Evolutionary conservation across 2,113 vertebrate genomes (phyloP), one percentile per base, ranked within the genome.

Genomic region (Gymnarchus niloticus): DNA sequence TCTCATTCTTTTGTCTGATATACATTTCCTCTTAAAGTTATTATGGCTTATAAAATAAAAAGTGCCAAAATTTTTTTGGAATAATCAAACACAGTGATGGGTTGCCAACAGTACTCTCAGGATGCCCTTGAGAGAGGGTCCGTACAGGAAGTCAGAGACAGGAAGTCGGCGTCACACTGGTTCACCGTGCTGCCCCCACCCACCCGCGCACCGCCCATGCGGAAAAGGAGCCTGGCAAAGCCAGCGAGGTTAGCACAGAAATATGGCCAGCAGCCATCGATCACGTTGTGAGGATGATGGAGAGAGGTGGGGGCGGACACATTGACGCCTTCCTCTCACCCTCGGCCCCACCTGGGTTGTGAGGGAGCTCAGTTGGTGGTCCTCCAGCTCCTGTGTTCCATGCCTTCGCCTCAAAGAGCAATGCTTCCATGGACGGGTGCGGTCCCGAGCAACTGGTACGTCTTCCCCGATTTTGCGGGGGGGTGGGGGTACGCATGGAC

Each of bases 1-100:
- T 77, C 49, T 9, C 6, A 33, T 73, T 84, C n/a, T 14, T 17
- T 61, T n/a, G 6, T 81, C 12, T 81, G 46, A 52, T 54, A 48
- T 51, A 76, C 25, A 88, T 90, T 87, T 91, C 91, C 89, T 92
- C 90, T 94, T 94, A 94, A 94, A 94, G 93, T 94, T 94, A 94
- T 91, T 95, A 95, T 95, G 94, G 94, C 94, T 95, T 95, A 93
- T 88, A 94, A 95, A 95, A 94, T 93, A 94, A 95, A 95, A 95
- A 94, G 92, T 94, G 94, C 93, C 93, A 93, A 94, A 93, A 92
- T 92, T 91, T 91, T 93, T 92, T 91, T 91, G 91, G 92, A 95
- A 92, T 94, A 94, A 93, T 93, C 93, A 92, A 94, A 95, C 93
- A 95, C 94, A 95, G 94, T 95, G 94, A 95, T 95, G 94, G 93